phyloP scores from a whole-genome alignment of 2,113 vertebrate genomes.

The Scatophagus argus region DNA sequence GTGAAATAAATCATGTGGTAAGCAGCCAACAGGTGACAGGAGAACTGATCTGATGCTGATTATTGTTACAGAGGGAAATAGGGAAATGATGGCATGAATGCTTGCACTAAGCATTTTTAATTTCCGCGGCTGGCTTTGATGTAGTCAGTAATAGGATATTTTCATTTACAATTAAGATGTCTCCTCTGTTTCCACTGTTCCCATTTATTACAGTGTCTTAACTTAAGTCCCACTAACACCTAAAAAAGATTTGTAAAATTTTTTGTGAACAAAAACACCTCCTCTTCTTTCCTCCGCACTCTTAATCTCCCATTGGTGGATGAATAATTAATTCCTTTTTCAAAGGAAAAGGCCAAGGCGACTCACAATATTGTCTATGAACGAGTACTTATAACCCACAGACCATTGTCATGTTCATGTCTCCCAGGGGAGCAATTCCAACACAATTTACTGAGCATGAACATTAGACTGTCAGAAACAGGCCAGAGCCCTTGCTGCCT shows the following conservation, averaged over 20 bases:
- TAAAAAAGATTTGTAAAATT: slow-evolving; percentile 61
- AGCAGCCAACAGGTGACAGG: slow-evolving; percentile 37
- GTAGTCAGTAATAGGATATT: slow-evolving; percentile 42
- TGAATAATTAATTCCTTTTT: slow-evolving; percentile 80
- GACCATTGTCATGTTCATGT: slow-evolving; percentile 69
- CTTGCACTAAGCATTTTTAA: slow-evolving; percentile 50
- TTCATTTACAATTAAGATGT: slow-evolving; percentile 53
- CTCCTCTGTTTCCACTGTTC: slow-evolving; percentile 27
- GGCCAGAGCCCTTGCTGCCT: slow-evolving; percentile 49
- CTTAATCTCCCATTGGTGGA: slow-evolving; percentile 67
- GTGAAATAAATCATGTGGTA: slow-evolving; percentile 47
- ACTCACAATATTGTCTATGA: slow-evolving; percentile 72
- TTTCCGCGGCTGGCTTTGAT: slow-evolving; percentile 49
- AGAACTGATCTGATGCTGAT: slow-evolving; percentile 48
- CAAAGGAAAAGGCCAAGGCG: slow-evolving; percentile 70
- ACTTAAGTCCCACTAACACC: slow-evolving; percentile 60
- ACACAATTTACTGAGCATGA: slow-evolving; percentile 74
- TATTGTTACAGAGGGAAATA: slow-evolving; percentile 31
- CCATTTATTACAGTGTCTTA: slow-evolving; percentile 55
- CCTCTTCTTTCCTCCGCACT: slow-evolving; percentile 51
- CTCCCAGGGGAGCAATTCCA: slow-evolving; percentile 74
- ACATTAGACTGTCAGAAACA: slow-evolving; percentile 66
- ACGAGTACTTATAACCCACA: slow-evolving; percentile 67
- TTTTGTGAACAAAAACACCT: slow-evolving; percentile 63
- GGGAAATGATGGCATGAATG: slow-evolving; percentile 27